Conservation (phyloP, 2,113 vertebrate species). For the Edolisoma coerulescens region DNA sequence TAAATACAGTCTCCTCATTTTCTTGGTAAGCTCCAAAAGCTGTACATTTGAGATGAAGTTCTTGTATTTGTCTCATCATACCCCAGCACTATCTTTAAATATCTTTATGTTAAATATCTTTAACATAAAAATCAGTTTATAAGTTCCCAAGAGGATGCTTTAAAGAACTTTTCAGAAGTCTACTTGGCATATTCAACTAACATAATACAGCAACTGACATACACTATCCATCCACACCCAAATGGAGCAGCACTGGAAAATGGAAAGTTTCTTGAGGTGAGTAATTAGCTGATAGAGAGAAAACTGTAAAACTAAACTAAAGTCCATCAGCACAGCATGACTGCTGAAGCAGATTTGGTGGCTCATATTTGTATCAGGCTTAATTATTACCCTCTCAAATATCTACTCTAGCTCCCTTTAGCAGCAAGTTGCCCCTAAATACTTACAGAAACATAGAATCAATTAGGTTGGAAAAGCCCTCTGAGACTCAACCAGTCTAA, state of each 20-base stretch:
- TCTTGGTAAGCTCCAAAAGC: not conserved
- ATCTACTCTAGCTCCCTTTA: not conserved
- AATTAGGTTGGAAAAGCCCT: not conserved
- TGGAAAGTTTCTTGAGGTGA: not conserved
- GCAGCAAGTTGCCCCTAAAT: not conserved
- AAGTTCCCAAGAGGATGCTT: not conserved
- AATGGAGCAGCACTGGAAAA: not conserved
- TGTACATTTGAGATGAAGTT: not conserved
- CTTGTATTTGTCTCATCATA: not conserved
- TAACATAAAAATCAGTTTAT: not conserved
- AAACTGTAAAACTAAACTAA: not conserved
- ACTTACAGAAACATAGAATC: not conserved
- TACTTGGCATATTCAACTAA: not conserved
- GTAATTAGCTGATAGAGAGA: not conserved
- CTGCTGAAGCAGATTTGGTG: not conserved
- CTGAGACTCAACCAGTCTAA: not conserved
- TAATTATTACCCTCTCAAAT: not conserved
- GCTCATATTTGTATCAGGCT: not conserved
- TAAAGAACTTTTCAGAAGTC: not conserved
- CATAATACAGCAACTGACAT: not conserved
- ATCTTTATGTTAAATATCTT: not conserved
- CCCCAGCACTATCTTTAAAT: not conserved
- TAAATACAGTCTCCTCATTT: not conserved
- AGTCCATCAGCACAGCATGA: not conserved
- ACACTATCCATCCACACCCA: not conserved